phyloP scores from a whole-genome alignment of 2,888 invertebrate genomes.

The Drosophila falleni region DNA sequence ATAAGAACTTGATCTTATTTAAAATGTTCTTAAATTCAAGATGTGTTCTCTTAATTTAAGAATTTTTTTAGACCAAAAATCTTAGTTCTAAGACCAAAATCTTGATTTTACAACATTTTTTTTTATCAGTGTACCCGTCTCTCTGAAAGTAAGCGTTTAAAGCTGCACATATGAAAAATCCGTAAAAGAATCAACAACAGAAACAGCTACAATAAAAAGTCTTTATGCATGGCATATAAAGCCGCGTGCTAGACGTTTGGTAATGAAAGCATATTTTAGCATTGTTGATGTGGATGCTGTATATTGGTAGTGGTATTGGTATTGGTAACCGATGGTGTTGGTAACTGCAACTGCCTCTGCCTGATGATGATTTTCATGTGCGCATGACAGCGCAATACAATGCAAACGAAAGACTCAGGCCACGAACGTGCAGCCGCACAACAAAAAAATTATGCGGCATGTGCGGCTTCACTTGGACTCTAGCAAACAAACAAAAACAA shows the following conservation, averaged over 20 bases:
- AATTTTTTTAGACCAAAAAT: too few species aligned
- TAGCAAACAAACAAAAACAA: constrained; percentile 16
- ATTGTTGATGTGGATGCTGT: constrained; percentile 58
- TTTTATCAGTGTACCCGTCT: too few species aligned
- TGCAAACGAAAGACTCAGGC: constrained; percentile 75
- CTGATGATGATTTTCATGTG: constrained; percentile 74
- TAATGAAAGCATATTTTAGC: constrained; percentile 79
- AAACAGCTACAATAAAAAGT: constrained; percentile 25
- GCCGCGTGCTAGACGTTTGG: constrained; percentile 64
- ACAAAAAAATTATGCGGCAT: constrained; percentile 28
- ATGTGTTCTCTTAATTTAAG: too few species aligned
- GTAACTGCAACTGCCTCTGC: constrained; percentile 14
- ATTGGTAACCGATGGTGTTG: constrained; percentile 16
- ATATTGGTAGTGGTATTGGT: constrained; percentile 14
- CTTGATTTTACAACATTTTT: too few species aligned
- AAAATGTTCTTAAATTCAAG: too few species aligned
- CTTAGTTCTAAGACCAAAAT: too few species aligned
- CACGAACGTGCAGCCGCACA: constrained; percentile 71
- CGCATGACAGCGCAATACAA: constrained; percentile 78
- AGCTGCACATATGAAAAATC: constrained; percentile 28
- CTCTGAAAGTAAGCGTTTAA: constrained; percentile 21
- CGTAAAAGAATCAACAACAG: constrained; percentile 15
- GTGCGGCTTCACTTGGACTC: constrained; percentile 33
- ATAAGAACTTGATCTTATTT: too few species aligned
- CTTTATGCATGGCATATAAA: constrained; percentile 58